Percentiles rank a stretch among this genome's conserved stretches.
Conservation (phyloP, 2,888 invertebrate genomes). For the Euproctis similis region DNA sequence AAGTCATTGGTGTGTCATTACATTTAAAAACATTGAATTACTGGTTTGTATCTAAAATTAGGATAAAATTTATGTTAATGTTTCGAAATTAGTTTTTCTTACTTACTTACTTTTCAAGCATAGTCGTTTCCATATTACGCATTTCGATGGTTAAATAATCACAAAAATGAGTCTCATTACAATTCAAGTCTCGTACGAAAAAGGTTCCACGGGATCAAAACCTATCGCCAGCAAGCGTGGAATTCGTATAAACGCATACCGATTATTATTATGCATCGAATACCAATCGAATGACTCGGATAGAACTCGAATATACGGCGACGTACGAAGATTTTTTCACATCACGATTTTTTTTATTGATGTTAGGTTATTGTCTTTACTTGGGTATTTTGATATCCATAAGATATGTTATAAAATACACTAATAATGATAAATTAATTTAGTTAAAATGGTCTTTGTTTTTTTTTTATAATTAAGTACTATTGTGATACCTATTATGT, state of each 20-base stretch:
- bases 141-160: slow-evolving; percentile 21
- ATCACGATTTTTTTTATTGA: slow-evolving; percentile 28
- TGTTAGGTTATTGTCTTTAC: slow-evolving; percentile 20
- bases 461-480: too few relatives aligned
- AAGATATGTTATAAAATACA: too few relatives aligned
- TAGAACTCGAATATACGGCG: slow-evolving; percentile 17
- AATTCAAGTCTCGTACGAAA: slow-evolving; percentile 45
- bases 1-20: too few relatives aligned
- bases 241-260: slow-evolving; percentile 58
- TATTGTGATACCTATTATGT: too few relatives aligned
- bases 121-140: slow-evolving; percentile 15
- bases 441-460: too few relatives aligned
- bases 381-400: too few relatives aligned
- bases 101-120: slow-evolving; percentile 1
- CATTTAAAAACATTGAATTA: too few relatives aligned
- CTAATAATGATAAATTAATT: too few relatives aligned
- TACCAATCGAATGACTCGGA: slow-evolving; percentile 34
- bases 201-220: slow-evolving; percentile 42
- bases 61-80: too few relatives aligned
- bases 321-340: slow-evolving; percentile 37
- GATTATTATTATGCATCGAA: slow-evolving; percentile 53
- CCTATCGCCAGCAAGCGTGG: slow-evolving; percentile 32
- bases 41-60: too few relatives aligned
- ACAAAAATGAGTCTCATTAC: slow-evolving; percentile 23
- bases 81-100: neutral